Evolutionary conservation across 2,113 vertebrate genomes (phyloP).

Genomic region (Macrotis lagotis): DNA sequence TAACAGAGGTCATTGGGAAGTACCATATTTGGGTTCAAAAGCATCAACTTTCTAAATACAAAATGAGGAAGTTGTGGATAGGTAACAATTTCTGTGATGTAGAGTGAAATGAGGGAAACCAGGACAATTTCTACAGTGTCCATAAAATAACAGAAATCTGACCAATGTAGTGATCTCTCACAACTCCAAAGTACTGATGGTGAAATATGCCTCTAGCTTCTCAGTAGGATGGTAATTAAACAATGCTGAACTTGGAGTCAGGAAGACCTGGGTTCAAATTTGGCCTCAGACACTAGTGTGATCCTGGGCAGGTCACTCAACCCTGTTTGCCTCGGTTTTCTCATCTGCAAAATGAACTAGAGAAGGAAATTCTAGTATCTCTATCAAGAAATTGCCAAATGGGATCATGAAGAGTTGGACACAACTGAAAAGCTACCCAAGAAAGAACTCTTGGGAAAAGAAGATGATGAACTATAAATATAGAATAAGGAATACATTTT

Average conservation of each 20-base stretch:
- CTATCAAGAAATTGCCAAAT: neutral
- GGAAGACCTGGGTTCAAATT: neutral
- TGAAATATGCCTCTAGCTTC: neutral
- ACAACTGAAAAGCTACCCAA: neutral
- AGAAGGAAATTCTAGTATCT: neutral
- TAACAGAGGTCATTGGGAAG: neutral
- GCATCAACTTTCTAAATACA: neutral
- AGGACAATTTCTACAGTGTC: neutral
- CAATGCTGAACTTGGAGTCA: neutral
- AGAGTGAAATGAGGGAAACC: neutral
- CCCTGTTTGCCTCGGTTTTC: neutral
- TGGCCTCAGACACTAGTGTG: neutral
- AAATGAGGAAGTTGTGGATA: neutral
- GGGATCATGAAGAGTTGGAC: neutral
- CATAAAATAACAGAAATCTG: neutral
- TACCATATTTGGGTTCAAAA: neutral
- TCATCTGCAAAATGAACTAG: neutral
- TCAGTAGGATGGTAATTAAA: neutral
- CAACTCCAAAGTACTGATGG: too few relatives aligned
- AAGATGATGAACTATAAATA: neutral
- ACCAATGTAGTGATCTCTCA: neutral
- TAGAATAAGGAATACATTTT: neutral
- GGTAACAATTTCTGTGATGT: neutral
- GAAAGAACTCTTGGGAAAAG: neutral
- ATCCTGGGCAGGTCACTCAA: neutral